phyloP scores from a whole-genome alignment of 2,113 vertebrate species.

The Eulacestoma nigropectus region DNA sequence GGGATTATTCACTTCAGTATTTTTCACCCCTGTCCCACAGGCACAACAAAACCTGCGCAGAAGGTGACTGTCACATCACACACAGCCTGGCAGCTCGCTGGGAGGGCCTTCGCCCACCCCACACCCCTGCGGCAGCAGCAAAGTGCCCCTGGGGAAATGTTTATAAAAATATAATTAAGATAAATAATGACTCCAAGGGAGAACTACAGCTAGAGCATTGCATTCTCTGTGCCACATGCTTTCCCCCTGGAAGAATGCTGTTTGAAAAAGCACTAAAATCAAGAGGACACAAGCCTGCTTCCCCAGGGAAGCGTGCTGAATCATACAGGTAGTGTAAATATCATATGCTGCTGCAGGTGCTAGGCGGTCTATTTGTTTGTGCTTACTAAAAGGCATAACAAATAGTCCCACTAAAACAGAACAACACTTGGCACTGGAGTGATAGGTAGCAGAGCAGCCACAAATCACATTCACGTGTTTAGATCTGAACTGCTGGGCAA shows the following conservation, averaged over 20 bases:
- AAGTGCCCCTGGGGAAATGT: neutral
- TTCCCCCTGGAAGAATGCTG: neutral
- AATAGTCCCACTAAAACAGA: slow-evolving; percentile 67
- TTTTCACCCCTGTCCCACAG: neutral
- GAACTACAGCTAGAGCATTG: neutral
- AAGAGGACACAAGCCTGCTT: slow-evolving; percentile 64
- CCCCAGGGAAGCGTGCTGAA: slow-evolving; percentile 61
- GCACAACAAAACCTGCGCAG: neutral
- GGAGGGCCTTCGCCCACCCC: neutral
- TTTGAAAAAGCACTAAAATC: slow-evolving; percentile 50
- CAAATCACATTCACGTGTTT: neutral
- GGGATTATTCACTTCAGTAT: neutral
- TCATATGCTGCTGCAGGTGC: slow-evolving; percentile 71
- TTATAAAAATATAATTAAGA: neutral
- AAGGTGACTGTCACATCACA: slow-evolving; percentile 22
- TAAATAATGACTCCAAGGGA: neutral
- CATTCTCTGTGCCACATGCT: neutral
- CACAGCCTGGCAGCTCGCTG: neutral
- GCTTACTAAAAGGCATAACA: slow-evolving; percentile 70
- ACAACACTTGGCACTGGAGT: slow-evolving; percentile 48
- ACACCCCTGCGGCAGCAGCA: neutral
- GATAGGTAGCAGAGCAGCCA: neutral
- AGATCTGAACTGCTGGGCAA: neutral
- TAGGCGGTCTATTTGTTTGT: slow-evolving; percentile 67
- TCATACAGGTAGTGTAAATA: slow-evolving; percentile 72